Evolutionary conservation across 2,797 vertebrate species (phyloP).

Genomic region (Delichon dasypus): DNA sequence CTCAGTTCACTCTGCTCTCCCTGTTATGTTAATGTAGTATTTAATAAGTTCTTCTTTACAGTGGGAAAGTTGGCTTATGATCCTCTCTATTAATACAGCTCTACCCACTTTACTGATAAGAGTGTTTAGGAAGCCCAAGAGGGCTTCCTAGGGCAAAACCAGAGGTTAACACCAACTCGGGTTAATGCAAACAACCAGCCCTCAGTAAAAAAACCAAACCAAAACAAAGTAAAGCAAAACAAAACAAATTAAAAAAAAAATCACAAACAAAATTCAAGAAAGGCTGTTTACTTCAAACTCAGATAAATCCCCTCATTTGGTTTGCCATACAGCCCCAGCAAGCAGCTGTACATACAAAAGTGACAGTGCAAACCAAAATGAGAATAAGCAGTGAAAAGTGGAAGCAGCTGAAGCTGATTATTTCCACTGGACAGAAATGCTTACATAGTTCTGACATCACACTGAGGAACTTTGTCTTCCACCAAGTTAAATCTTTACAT

Average conservation of each 20-base stretch:
- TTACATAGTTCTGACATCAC: not conserved
- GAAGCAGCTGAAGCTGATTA: not conserved
- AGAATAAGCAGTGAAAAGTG: not conserved
- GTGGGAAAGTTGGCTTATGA: not conserved
- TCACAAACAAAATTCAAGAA: not conserved
- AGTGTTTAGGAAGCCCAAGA: not conserved
- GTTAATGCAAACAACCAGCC: not conserved
- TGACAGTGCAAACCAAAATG: not conserved
- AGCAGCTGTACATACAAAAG: not conserved
- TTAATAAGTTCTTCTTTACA: not conserved
- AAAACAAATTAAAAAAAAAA: not conserved
- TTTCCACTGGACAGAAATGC: not conserved
- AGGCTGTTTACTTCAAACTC: not conserved
- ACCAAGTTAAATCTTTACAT: not conserved
- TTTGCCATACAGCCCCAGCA: not conserved
- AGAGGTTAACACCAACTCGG: not conserved
- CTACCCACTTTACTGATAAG: not conserved
- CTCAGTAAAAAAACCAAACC: not conserved
- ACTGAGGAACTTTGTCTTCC: not conserved
- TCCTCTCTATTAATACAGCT: not conserved
- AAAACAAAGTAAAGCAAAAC: not conserved
- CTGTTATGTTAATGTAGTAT: not conserved
- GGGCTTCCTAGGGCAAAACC: not conserved
- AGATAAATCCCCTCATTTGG: not conserved
- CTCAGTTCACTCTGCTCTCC: not conserved